Base-by-base conservation (phyloP, 1,140 invertebrate species). In the Mylabris phalerata region DNA sequence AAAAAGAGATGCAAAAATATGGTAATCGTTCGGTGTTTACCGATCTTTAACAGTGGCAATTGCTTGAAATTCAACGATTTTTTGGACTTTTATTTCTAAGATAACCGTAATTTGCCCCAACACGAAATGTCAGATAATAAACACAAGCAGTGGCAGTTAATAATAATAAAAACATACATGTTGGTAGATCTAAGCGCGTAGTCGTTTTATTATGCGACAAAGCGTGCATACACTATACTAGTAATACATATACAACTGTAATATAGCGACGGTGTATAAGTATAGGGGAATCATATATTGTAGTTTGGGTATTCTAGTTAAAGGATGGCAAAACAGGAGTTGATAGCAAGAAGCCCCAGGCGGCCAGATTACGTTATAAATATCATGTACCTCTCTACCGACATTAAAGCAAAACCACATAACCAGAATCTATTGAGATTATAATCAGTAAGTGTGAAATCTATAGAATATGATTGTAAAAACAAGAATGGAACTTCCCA, bases 361-460 rank as follows among this genome's bases (percentile, higher is more conserved):
- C 9, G 46, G 24, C 9, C 42, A 45, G 51, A 54, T 54, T 54
- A 54, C 43, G 51, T 54, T 46, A 45, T 46, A 54, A 54, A 54
- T 54, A 54, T 54, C 42, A 7, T 7, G 7, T 32, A 32, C 32
- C 19, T 19, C 19, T 5, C 32, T 32, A 4, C 51, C 24, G 27
- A 45, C 43, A 42, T 45, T 32, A 13, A 45, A 42, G 46, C 44
- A 54, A 54, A 42, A 45, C 25, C 42, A 32, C 43, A 38, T 27
- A 38, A 46, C 19, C 26, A 43, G 41, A 44, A 52, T 43, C n/a
- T 54, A 54, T 54, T 45, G 9, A 45, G 51, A 54, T 46, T 46
- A 54, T 54, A 54, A 54, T 54, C 51, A 46, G 51, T 43, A 54
- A 54, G 51, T 54, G 51, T 54, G 51, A 54, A 54, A 54, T 54